These are phyloP conservation scores for Molossus molossus DNA, from an alignment of 2,797 vertebrate genomes.

Conservation along the genomic window DNA sequence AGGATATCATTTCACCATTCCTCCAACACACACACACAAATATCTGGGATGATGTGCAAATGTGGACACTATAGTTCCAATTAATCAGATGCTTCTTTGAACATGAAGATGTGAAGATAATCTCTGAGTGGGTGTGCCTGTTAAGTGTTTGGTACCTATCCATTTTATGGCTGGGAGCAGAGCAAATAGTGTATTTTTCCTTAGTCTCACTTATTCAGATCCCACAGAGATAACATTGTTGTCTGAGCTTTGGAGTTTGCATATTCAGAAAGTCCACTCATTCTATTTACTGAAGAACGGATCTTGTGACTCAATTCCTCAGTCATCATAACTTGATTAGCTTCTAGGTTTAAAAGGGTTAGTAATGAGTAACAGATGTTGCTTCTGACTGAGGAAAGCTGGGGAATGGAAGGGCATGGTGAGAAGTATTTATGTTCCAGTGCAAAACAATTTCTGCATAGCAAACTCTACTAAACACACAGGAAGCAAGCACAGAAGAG, in stretches of 20 bases:
- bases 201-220: background rate
- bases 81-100: background rate
- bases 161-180: background rate
- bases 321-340: background rate
- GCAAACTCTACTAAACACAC: background rate
- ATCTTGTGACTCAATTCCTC: background rate
- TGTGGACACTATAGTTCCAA: background rate
- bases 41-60: background rate
- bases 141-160: background rate
- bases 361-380: background rate
- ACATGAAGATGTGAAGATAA: background rate
- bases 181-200: background rate
- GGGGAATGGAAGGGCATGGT: background rate
- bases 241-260: background rate
- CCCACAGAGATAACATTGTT: background rate
- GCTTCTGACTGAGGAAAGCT: background rate
- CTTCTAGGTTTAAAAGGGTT: background rate
- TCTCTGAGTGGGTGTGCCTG: background rate
- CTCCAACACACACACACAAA: background rate
- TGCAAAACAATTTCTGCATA: background rate
- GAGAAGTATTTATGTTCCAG: background rate
- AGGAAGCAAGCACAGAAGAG: background rate
- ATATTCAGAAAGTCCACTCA: background rate
- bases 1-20: background rate
- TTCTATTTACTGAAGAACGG: background rate